Evolutionary conservation across 2,797 vertebrate genomes (phyloP).

Genomic region (Rhinogobio ventralis): DNA sequence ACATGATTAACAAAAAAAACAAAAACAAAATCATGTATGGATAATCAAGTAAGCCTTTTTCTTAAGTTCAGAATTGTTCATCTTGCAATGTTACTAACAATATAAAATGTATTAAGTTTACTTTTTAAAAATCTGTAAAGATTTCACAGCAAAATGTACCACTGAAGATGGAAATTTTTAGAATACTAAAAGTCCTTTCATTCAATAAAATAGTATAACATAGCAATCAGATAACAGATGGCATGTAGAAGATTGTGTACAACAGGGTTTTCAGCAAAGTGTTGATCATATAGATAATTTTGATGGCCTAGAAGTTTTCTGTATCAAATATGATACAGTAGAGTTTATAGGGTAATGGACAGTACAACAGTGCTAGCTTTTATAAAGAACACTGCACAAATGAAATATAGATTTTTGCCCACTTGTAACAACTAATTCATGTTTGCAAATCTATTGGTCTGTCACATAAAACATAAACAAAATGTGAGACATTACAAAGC

Average conservation of each 20-base stretch:
- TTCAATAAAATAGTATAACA: neutral
- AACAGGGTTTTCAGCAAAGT: neutral
- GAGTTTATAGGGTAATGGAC: neutral
- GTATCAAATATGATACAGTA: neutral
- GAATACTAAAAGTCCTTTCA: neutral
- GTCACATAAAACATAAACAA: neutral
- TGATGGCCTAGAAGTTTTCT: neutral
- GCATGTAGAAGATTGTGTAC: neutral
- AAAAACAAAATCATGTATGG: too few species aligned
- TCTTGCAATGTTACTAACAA: neutral
- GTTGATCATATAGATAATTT: neutral
- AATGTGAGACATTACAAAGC: neutral
- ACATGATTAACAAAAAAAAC: too few species aligned
- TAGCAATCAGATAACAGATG: neutral
- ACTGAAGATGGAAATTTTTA: neutral
- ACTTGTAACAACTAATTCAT: neutral
- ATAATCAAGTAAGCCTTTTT: too few species aligned
- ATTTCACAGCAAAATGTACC: neutral
- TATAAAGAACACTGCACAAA: neutral
- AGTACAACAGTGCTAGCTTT: neutral
- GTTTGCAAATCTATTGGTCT: neutral
- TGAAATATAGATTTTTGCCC: neutral
- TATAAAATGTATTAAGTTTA: neutral
- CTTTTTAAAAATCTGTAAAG: neutral
- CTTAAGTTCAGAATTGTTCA: too few species aligned